Conservation (phyloP, 35 echinoderm and acorn worm genomes). For the Apostichopus parvimensis region DNA sequence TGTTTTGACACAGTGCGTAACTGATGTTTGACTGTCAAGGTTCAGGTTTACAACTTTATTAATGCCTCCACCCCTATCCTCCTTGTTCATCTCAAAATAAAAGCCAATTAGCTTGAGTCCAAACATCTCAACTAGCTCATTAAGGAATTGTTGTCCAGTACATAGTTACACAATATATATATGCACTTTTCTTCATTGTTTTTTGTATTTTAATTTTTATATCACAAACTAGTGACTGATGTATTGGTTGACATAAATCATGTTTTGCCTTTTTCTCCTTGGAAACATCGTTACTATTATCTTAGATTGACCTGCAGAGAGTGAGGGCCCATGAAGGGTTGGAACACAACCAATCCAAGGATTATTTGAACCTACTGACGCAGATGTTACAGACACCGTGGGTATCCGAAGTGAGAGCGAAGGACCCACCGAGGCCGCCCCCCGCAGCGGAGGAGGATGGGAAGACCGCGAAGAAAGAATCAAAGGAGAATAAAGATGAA, state of each 20-base stretch:
- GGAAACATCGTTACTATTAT: neutral
- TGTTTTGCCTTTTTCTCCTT: neutral
- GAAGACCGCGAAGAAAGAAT: constrained; percentile 28
- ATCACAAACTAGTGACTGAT: neutral
- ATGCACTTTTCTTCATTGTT: too few relatives aligned
- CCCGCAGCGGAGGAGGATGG: constrained; percentile 25
- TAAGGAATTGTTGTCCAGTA: too few relatives aligned
- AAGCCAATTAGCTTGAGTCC: too few relatives aligned
- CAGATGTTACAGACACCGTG: constrained; percentile 83
- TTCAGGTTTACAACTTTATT: too few relatives aligned
- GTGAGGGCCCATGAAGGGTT: constrained; percentile 72
- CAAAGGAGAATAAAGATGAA: constrained; percentile 30
- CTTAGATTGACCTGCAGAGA: constrained; percentile 84
- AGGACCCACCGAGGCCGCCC: constrained; percentile 8
- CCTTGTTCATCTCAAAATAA: too few relatives aligned
- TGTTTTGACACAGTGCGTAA: too few relatives aligned
- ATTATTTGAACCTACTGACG: constrained; percentile 78
- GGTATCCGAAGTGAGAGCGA: constrained; percentile 61
- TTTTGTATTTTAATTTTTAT: too few relatives aligned
- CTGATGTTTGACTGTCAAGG: too few relatives aligned
- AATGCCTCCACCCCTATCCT: too few relatives aligned
- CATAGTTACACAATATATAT: too few relatives aligned
- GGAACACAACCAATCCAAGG: constrained; percentile 94
- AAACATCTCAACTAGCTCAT: too few relatives aligned
- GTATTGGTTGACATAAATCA: neutral